Evolutionary conservation across 2,888 invertebrate species (phyloP).

Genomic region (Sesia bembeciformis): DNA sequence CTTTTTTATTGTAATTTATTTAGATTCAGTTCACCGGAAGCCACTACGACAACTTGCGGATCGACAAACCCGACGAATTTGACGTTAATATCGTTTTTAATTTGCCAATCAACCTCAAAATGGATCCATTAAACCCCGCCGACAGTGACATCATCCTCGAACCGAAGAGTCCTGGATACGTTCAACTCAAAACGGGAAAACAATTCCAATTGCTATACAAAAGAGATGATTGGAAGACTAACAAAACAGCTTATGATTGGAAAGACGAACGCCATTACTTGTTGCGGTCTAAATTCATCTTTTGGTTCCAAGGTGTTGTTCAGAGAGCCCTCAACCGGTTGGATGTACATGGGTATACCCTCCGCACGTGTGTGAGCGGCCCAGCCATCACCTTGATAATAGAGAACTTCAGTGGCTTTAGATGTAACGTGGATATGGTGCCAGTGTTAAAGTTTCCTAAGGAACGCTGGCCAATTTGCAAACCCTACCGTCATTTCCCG

Average conservation of each 20-base stretch:
- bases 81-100: constrained; percentile 74
- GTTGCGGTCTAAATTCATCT: constrained; percentile 52
- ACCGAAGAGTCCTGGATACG: constrained; percentile 51
- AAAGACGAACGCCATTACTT: constrained; percentile 48
- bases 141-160: constrained; percentile 49
- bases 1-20: no score
- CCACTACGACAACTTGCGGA: constrained; percentile 72
- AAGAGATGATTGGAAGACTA: constrained; percentile 38
- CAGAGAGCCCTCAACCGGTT: constrained; percentile 45
- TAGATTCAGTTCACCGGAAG: constrained; percentile 73
- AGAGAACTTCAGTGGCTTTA: constrained; percentile 26
- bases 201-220: constrained; percentile 36
- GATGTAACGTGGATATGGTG: constrained; percentile 67
- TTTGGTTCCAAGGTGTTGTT: constrained; percentile 72
- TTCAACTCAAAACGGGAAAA: constrained; percentile 47
- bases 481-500: constrained; percentile 26
- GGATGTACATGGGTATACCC: constrained; percentile 45
- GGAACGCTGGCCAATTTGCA: constrained; percentile 46
- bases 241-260: constrained; percentile 48
- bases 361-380: constrained; percentile 41
- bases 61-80: constrained; percentile 74
- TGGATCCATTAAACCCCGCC: constrained; percentile 15
- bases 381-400: constrained; percentile 73
- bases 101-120: constrained; percentile 49
- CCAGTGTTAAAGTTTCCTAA: constrained; percentile 64